These are phyloP conservation scores for Bothrops jararaca DNA, from an alignment of 2,113 vertebrate genomes.

Conservation along the genomic window DNA sequence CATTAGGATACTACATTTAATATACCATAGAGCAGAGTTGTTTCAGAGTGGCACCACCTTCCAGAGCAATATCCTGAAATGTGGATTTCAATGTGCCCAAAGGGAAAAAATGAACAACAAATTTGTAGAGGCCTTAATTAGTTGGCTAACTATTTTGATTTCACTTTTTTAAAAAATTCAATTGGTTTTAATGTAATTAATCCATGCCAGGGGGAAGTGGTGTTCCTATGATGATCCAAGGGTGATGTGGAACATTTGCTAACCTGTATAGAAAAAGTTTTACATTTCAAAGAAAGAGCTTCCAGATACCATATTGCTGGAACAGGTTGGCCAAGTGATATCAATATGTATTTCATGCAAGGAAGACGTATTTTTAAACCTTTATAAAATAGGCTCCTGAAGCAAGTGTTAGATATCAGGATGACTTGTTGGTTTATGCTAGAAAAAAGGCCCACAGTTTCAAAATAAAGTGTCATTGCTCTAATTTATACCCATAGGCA, in stretches of 20 bases:
- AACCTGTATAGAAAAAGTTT: background rate
- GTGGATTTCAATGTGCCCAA: background rate
- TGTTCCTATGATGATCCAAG: background rate
- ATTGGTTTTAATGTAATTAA: background rate
- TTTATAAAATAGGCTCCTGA: background rate
- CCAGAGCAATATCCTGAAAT: conserved; percentile 36
- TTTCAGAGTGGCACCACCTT: conserved; percentile 38
- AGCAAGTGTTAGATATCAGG: conserved; percentile 15
- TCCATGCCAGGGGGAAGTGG: background rate
- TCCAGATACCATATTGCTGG: background rate
- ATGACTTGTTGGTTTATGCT: background rate
- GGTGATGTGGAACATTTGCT: background rate
- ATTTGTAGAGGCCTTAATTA: background rate
- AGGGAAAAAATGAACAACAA: background rate
- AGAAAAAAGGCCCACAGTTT: background rate
- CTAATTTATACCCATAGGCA: background rate
- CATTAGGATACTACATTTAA: conserved; percentile 45
- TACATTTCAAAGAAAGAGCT: background rate
- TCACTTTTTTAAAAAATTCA: background rate
- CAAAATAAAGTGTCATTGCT: conserved; percentile 12
- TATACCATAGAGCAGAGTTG: conserved; percentile 41
- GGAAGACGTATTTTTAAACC: background rate
- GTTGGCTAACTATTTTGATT: background rate
- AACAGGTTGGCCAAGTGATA: background rate
- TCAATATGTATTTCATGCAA: background rate